Evolutionary conservation across 2,797 vertebrate species (phyloP), one percentile per base, ranked within the genome.

Genomic region (Acipenser transmontanus): DNA sequence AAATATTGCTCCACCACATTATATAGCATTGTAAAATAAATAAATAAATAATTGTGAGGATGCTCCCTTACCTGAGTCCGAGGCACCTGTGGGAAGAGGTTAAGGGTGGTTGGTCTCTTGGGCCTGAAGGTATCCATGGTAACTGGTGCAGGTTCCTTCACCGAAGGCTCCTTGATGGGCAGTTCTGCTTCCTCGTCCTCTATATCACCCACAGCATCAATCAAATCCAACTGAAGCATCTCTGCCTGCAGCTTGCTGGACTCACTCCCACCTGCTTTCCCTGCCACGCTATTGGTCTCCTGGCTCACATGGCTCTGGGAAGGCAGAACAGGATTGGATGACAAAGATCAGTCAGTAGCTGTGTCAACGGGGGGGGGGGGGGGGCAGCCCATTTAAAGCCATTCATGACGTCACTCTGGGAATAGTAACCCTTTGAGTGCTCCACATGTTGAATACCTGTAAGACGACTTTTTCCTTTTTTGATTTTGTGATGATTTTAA

Each of bases 161-260:
- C 74, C 34, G 78, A 80, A 61, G 86, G 80, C 1, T 88, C 82
- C 63, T 85, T 82, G 49, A 87, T 70, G 69, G 78, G 69, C 12
- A 78, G 81, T 65, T 81, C 77, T 8, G 82, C 78, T 70, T 89
- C 83, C 77, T 86, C 89, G 74, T 87, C 81, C 75, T 83, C 85
- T 79, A 88, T 88, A 73, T 91, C 79, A 77, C 90, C 92, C 59
- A 88, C 83, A 51, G 92, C 94, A 83, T 95, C 94, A 77, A 96
- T 96, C 77, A 95, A 89, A 78, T 98, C 94, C 84, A 95, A 93
- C 87, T 96, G 93, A 78, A 95, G 92, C 88, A 94, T 97, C 91
- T 96, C 95, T 1, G 94, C 89, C 89, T 95, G 93, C 77, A 97
- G 85, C 78, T 91, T 89, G 70, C 93, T 91, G 11, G 84, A 89